Conservation (phyloP, 2,888 invertebrate species). For the Phasia obesa region DNA sequence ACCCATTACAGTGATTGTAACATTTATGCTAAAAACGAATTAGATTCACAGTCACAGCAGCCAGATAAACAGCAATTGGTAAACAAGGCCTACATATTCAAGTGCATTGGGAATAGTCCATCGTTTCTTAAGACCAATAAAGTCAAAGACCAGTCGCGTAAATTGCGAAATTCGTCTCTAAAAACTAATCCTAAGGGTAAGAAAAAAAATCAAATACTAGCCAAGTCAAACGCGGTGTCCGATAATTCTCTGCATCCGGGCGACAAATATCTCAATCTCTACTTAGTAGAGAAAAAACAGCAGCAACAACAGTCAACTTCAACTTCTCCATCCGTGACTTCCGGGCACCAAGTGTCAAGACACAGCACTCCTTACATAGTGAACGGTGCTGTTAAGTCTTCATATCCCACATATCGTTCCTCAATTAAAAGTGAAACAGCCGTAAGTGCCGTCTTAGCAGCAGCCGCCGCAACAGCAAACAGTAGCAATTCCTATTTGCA, state of each 20-base stretch:
- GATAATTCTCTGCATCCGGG: constrained; percentile 82
- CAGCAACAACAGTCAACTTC: constrained; percentile 75
- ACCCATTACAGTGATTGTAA: constrained; percentile 81
- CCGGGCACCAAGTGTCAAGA: constrained; percentile 73
- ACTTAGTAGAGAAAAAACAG: constrained; percentile 80
- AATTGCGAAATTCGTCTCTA: constrained; percentile 81
- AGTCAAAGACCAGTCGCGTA: constrained; percentile 82
- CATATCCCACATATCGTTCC: constrained; percentile 80
- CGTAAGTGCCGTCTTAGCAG: constrained; percentile 71
- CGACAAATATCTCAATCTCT: constrained; percentile 81
- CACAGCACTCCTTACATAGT: constrained; percentile 75
- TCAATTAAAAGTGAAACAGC: constrained; percentile 80
- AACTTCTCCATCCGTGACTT: constrained; percentile 72
- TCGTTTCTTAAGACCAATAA: constrained; percentile 81
- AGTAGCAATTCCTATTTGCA: constrained; percentile 53
- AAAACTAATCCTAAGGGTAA: constrained; percentile 80
- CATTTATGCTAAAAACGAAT: constrained; percentile 78
- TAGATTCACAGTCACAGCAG: constrained; percentile 77
- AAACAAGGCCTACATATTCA: constrained; percentile 82
- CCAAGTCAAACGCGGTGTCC: constrained; percentile 82
- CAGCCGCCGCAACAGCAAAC: constrained; percentile 70
- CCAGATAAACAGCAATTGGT: constrained; percentile 80
- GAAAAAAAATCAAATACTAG: constrained; percentile 80
- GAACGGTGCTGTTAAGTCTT: constrained; percentile 81
- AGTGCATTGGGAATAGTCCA: constrained; percentile 82